Conservation (phyloP, 2,888 invertebrate species). For the Microplitis manilae region DNA sequence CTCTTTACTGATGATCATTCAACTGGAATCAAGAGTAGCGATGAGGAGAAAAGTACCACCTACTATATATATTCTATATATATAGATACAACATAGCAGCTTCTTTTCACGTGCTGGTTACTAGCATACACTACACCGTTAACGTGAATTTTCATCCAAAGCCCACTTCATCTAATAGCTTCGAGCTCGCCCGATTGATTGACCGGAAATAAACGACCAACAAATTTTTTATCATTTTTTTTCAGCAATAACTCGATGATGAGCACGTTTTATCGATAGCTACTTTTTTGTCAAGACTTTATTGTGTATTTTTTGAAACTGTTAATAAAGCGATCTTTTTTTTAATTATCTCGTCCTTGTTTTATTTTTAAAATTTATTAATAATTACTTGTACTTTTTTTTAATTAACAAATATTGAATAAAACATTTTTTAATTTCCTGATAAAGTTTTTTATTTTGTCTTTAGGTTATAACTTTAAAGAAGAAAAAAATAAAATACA, state of each 20-base stretch:
- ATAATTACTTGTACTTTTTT: no score
- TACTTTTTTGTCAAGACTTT: not conserved
- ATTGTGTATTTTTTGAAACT: not conserved
- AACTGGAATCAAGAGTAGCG: constrained; percentile 33
- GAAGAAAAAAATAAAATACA: no score
- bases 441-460: no score
- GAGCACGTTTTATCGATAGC: not conserved
- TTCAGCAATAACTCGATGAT: not conserved
- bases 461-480: no score
- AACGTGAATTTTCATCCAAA: constrained; percentile 24
- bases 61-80: not conserved
- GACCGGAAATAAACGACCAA: constrained; percentile 34
- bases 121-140: not conserved
- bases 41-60: constrained; percentile 14
- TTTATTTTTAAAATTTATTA: not conserved
- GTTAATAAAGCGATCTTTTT: not conserved
- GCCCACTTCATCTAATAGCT: constrained; percentile 23
- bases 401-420: no score
- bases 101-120: not conserved
- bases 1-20: constrained; percentile 56
- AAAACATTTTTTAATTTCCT: no score
- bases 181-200: constrained; percentile 31
- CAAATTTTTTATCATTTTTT: not conserved
- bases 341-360: not conserved
- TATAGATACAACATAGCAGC: not conserved